A percentile compares a stretch with the other conserved stretches of the same genome.
phyloP scores from a whole-genome alignment of 2,888 invertebrate genomes.

The Timema cristinae region DNA sequence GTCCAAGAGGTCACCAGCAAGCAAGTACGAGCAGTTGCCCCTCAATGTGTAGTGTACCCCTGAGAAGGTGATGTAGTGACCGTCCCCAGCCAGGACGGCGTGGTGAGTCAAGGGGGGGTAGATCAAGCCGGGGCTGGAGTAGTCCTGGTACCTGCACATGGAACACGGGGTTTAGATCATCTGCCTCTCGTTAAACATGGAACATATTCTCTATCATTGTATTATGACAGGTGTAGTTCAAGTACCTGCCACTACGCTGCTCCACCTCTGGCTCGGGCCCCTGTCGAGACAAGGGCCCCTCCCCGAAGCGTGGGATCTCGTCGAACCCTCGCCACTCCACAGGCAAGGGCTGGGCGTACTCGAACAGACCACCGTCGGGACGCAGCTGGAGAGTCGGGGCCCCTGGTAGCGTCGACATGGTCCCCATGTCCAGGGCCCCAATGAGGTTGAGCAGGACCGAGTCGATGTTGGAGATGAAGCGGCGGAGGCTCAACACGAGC shows the following conservation, averaged over 20 bases:
- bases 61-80: constrained; percentile 51
- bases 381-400: constrained; percentile 34
- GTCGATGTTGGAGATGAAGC: constrained; percentile 34
- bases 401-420: constrained; percentile 31
- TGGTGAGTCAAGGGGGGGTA: too few relatives aligned
- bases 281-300: constrained; percentile 17
- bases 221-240: too few relatives aligned
- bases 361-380: constrained; percentile 35
- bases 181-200: too few relatives aligned
- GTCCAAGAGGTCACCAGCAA: constrained; percentile 47
- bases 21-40: constrained; percentile 47
- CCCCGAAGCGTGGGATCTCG: constrained; percentile 35
- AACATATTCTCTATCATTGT: too few relatives aligned
- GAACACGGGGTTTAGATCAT: too few relatives aligned
- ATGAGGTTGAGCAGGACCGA: constrained; percentile 33
- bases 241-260: too few relatives aligned
- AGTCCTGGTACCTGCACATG: too few relatives aligned
- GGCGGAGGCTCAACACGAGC: constrained; percentile 28
- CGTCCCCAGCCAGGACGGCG: constrained; percentile 43
- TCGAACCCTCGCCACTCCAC: constrained; percentile 40
- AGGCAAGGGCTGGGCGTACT: constrained; percentile 38
- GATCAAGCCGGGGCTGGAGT: too few relatives aligned
- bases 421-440: constrained; percentile 31
- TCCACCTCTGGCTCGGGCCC: not conserved
- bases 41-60: constrained; percentile 46